Percentiles rank a stretch among this genome's conserved stretches.
These are phyloP conservation scores for Choloepus hoffmanni DNA, from an alignment of 2,113 vertebrate species.

Conservation along the genomic window DNA sequence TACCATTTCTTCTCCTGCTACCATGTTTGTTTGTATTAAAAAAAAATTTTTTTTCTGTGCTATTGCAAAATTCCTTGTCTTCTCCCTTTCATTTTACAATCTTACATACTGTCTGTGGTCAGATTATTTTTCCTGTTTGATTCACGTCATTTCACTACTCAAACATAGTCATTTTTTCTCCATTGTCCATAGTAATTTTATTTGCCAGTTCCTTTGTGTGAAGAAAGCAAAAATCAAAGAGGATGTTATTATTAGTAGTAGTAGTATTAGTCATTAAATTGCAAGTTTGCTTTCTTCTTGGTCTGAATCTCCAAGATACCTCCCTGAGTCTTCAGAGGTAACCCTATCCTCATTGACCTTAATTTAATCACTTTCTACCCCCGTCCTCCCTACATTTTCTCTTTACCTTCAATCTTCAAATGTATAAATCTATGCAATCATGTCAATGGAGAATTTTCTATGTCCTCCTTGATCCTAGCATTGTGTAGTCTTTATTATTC, in stretches of 20 bases:
- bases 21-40: neutral
- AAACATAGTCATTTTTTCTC: neutral
- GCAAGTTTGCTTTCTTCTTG: neutral
- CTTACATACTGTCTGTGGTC: neutral
- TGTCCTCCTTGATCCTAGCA: neutral
- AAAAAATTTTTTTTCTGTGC: neutral
- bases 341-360: neutral
- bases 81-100: neutral
- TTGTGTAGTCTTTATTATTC: neutral
- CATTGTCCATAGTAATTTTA: neutral
- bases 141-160: neutral
- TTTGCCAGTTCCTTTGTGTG: neutral
- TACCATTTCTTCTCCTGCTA: neutral
- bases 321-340: neutral
- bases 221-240: neutral
- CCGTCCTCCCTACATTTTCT: neutral
- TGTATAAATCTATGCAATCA: neutral
- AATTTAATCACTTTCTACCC: neutral
- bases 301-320: neutral
- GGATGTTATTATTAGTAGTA: neutral
- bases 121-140: neutral
- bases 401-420: neutral
- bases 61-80: neutral
- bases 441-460: neutral
- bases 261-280: neutral